Evolutionary conservation across 2,888 invertebrate species (phyloP).

Genomic region (Sclerodermus sp.): DNA sequence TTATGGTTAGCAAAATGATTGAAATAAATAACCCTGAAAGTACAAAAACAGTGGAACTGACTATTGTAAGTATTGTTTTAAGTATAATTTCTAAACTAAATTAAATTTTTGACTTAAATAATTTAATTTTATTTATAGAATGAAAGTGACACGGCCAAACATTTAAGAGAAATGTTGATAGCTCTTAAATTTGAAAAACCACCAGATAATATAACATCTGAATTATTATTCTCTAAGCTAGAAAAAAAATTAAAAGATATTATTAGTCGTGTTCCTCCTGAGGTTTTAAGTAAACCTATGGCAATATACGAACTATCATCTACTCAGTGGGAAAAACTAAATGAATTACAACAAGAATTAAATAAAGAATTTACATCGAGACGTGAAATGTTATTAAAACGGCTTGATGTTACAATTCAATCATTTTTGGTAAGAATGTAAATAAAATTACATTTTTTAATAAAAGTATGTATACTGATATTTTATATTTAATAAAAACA

Average conservation of each 20-base stretch:
- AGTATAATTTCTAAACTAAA: conserved; percentile 1
- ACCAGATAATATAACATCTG: conserved; percentile 77
- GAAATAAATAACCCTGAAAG: conserved; percentile 68
- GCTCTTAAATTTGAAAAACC: conserved; percentile 84
- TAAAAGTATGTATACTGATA: no score
- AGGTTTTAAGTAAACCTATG: conserved; percentile 74
- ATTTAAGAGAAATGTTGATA: conserved; percentile 77
- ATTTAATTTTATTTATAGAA: conserved; percentile 60
- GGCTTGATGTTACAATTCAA: conserved; percentile 94
- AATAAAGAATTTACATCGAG: conserved; percentile 81
- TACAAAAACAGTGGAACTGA: conserved; percentile 62
- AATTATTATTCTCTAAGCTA: conserved; percentile 77
- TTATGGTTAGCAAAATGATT: conserved; percentile 82
- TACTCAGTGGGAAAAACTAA: conserved; percentile 81
- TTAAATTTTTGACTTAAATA: background rate
- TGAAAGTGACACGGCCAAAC: conserved; percentile 81
- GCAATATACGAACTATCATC: conserved; percentile 72
- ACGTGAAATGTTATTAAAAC: conserved; percentile 83
- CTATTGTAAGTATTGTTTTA: conserved; percentile 65
- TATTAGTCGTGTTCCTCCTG: conserved; percentile 63
- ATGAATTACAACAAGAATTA: conserved; percentile 71
- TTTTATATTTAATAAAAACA: no score
- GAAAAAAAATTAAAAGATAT: conserved; percentile 70
- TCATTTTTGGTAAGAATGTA: conserved; percentile 78
- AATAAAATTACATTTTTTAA: background rate